Conservation (phyloP, 2,113 vertebrate genomes). For the Datnioides undecimradiatus region DNA sequence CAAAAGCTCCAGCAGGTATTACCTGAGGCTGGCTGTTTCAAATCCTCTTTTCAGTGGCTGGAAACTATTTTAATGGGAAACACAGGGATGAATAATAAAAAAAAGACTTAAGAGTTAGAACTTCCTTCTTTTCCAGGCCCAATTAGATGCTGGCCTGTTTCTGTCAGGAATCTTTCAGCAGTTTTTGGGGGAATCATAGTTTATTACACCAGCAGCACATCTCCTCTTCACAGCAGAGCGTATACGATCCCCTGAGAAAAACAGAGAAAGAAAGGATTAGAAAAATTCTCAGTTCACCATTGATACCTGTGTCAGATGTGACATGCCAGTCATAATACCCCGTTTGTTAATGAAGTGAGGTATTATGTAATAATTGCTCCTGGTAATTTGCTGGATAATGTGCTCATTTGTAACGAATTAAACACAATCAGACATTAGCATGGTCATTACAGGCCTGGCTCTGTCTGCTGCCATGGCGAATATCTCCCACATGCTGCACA, state of each 20-base stretch:
- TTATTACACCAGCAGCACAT: constrained; percentile 53
- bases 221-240: constrained; percentile 3
- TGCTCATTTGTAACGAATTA: constrained; percentile 72
- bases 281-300: constrained; percentile 3
- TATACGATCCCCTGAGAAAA: neutral
- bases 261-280: constrained; percentile 2
- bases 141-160: constrained; percentile 70
- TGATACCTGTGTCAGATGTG: constrained; percentile 44
- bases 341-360: constrained; percentile 42
- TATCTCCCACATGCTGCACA: constrained; percentile 63
- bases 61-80: constrained; percentile 83
- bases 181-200: constrained; percentile 46
- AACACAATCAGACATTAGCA: constrained; percentile 64
- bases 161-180: constrained; percentile 66
- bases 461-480: constrained; percentile 50
- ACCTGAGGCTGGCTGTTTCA: constrained; percentile 75
- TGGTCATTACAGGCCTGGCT: constrained; percentile 57
- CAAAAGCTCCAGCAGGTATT: constrained; percentile 65
- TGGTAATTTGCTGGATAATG: constrained; percentile 64
- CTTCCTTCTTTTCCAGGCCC: constrained; percentile 62
- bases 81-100: constrained; percentile 67
- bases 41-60: constrained; percentile 67
- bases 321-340: constrained; percentile 51
- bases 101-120: constrained; percentile 55
- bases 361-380: constrained; percentile 57